Evolutionary conservation across 2,888 invertebrate genomes (phyloP), one percentile per base, ranked within the genome.

Genomic region (Conchocele bisecta): DNA sequence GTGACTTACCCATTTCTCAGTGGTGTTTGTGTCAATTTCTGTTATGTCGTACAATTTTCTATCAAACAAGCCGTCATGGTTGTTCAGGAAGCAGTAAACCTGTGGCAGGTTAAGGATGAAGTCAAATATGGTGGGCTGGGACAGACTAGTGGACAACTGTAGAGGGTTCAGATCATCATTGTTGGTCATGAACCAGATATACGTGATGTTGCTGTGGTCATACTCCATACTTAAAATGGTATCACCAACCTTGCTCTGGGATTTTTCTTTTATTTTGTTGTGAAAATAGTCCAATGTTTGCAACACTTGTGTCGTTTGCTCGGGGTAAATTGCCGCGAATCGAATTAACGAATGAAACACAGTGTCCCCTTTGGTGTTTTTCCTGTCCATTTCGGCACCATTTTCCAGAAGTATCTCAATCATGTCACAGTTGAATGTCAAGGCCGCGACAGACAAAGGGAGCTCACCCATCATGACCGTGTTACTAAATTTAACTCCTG

Each of bases 21-120:
- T 79, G 3, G 82, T 71, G 13, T 83, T 67, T 13, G 83, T 81
- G 59, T 86, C 85, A 22, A 86, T 83, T 57, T 86, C 86, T 5
- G 85, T 83, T 24, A 86, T 80, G 57, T 86, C 86, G 59, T 79
- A 83, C 24, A 76, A 59, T 29, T 83, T 81, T n/a, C 78, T 67
- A 59, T 86, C 85, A 71, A 84, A 83, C 17, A 85, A 59, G 20
- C 86, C 86, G 59, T 86, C 85, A 64, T 84, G 81, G 33, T 77
- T 71, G 59, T 82, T 82, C 15, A 84, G 72, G 39, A 80, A 75
- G 46, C 81, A 78, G 64, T 85, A 86, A 0, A 84, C 83, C 17
- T 80, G 63, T 24, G 75, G 69, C 0, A 86, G 60, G 29, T 82
- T 82, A 15, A 85, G 58, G 35, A 86, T 83, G 29, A 51, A 79